Conservation (phyloP, 2,113 vertebrate genomes). For the Sula dactylatra region DNA sequence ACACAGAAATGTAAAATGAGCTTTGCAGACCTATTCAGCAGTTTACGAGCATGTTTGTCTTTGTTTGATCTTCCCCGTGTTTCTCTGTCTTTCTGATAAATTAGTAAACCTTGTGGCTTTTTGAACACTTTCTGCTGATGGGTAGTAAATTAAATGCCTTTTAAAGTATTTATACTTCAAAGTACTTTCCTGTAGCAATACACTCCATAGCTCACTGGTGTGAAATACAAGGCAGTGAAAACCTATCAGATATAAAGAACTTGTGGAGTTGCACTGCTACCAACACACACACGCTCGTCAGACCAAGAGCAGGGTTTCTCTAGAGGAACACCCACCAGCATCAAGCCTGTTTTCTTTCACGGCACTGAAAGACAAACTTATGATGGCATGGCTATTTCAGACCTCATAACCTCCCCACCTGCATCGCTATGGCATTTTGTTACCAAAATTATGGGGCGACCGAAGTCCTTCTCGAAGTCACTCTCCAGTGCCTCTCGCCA, state of each 20-base stretch:
- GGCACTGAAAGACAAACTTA: not conserved
- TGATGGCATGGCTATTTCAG: slow-evolving; percentile 13
- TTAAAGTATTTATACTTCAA: slow-evolving; percentile 58
- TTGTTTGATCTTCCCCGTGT: slow-evolving; percentile 38
- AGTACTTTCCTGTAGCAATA: slow-evolving; percentile 10
- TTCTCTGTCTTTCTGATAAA: slow-evolving; percentile 58
- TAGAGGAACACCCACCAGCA: not conserved
- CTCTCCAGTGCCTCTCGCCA: not conserved
- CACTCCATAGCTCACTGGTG: not conserved
- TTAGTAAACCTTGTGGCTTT: slow-evolving; percentile 62
- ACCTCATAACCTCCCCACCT: slow-evolving; percentile 37
- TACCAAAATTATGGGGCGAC: slow-evolving; percentile 35
- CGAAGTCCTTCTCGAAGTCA: not conserved
- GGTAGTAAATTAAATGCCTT: slow-evolving; percentile 59
- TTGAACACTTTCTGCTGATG: slow-evolving; percentile 55
- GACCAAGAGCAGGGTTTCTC: rapidly evolving
- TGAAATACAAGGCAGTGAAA: slow-evolving; percentile 48
- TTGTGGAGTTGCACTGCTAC: not conserved
- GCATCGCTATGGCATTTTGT: not conserved
- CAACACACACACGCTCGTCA: rapidly evolving
- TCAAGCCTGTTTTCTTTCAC: not conserved
- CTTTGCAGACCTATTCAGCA: slow-evolving; percentile 39
- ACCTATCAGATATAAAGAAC: not conserved
- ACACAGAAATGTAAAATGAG: slow-evolving; percentile 22
- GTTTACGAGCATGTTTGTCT: slow-evolving; percentile 39